Evolutionary conservation across 2,888 invertebrate species (phyloP).

Genomic region (Andrena haemorrhoa): DNA sequence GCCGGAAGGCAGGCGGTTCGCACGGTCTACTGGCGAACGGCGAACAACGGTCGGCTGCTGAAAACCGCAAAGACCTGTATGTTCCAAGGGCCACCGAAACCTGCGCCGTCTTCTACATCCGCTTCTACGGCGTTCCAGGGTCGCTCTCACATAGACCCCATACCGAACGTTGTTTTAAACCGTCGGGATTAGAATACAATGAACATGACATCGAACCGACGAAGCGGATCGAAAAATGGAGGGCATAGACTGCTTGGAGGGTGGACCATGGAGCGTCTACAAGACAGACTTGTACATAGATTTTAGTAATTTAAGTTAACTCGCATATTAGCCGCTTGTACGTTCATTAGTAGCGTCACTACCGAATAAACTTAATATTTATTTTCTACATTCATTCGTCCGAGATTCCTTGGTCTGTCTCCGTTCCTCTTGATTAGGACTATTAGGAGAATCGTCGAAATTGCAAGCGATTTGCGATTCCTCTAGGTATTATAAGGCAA

Average conservation of each 20-base stretch:
- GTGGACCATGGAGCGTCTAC: background rate
- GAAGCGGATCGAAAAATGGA: background rate
- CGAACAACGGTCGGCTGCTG: slow-evolving; percentile 76
- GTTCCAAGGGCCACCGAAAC: slow-evolving; percentile 81
- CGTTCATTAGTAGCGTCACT: slow-evolving; percentile 39
- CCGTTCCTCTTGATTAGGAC: background rate
- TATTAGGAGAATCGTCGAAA: background rate
- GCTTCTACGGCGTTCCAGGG: slow-evolving; percentile 59
- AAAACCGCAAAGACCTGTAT: slow-evolving; percentile 80
- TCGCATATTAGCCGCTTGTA: slow-evolving; percentile 8
- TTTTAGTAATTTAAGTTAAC: slow-evolving; percentile 58
- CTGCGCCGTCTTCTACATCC: slow-evolving; percentile 79
- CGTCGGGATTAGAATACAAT: slow-evolving; percentile 32
- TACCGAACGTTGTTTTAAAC: slow-evolving; percentile 69
- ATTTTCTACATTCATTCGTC: slow-evolving; percentile 57
- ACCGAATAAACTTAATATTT: slow-evolving; percentile 75
- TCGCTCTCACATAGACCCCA: slow-evolving; percentile 70
- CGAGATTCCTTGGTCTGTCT: background rate
- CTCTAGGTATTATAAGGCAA: background rate
- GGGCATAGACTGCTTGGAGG: background rate
- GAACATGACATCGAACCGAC: slow-evolving; percentile 31
- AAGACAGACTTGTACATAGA: slow-evolving; percentile 68
- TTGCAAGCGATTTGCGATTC: background rate
- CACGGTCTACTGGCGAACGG: slow-evolving; percentile 91
- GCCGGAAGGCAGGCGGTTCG: slow-evolving; percentile 91